Evolutionary conservation across 2,888 invertebrate genomes (phyloP).

Genomic region (Drosophila ustulata): DNA sequence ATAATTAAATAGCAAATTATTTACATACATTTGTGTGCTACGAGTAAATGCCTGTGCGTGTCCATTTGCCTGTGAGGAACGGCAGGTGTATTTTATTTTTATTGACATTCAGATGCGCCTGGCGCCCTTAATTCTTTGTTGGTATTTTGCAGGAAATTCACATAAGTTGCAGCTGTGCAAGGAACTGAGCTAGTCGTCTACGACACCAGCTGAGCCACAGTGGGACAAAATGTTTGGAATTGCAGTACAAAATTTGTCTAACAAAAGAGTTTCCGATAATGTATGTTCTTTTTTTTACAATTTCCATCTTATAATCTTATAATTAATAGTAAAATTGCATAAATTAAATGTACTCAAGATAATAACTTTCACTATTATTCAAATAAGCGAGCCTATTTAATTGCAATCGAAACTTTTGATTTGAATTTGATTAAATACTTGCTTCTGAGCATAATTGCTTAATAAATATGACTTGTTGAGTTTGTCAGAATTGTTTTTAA

Average conservation of each 20-base stretch:
- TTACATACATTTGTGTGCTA: not conserved
- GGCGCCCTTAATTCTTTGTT: conserved; percentile 41
- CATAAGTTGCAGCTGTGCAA: conserved; percentile 75
- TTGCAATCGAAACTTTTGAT: too few relatives aligned
- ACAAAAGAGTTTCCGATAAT: not conserved
- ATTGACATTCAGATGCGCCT: conserved; percentile 47
- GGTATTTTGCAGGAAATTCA: conserved; percentile 69
- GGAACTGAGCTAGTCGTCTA: not conserved
- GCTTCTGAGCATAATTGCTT: too few relatives aligned
- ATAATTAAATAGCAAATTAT: conserved; percentile 4
- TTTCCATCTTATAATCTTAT: too few relatives aligned
- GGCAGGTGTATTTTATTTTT: conserved; percentile 74
- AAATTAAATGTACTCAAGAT: too few relatives aligned
- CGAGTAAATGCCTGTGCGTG: conserved; percentile 1
- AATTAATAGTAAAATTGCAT: too few relatives aligned
- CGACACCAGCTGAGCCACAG: conserved; percentile 35
- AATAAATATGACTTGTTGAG: too few relatives aligned
- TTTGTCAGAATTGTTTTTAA: too few relatives aligned
- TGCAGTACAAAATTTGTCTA: not conserved
- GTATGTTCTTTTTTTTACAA: too few relatives aligned
- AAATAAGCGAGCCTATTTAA: too few relatives aligned
- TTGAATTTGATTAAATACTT: too few relatives aligned
- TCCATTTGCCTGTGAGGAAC: conserved; percentile 44
- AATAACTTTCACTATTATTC: too few relatives aligned
- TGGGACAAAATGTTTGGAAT: conserved; percentile 12